Conservation (phyloP, 1,140 invertebrate species). For the Bombyx mandarina region DNA sequence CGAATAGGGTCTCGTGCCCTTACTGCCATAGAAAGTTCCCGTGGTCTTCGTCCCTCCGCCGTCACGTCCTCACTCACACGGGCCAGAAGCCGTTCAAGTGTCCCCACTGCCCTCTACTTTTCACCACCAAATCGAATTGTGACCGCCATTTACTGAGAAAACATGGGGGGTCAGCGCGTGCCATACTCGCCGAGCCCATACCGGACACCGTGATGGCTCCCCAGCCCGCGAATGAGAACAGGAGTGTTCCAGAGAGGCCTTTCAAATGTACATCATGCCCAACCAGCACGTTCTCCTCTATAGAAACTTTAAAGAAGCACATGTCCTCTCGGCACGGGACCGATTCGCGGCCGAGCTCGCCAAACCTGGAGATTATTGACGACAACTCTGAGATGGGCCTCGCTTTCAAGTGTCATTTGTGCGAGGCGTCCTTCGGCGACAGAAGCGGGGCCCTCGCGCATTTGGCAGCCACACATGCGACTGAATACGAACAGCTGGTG, state of each 20-base stretch:
- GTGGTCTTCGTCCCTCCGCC: slow-evolving; percentile 93
- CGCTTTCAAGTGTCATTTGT: slow-evolving; percentile 94
- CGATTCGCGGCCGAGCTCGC: slow-evolving; percentile 50
- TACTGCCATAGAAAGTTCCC: slow-evolving; percentile 95
- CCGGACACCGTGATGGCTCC: slow-evolving; percentile 35
- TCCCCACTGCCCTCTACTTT: slow-evolving; percentile 89
- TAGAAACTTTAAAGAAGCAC: slow-evolving; percentile 85
- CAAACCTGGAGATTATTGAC: slow-evolving; percentile 58
- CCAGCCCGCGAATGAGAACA: slow-evolving; percentile 51
- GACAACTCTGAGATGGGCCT: slow-evolving; percentile 76
- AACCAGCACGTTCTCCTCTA: slow-evolving; percentile 87
- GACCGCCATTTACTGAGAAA: slow-evolving; percentile 93
- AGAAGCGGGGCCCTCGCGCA: slow-evolving; percentile 86
- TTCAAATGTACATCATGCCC: slow-evolving; percentile 89
- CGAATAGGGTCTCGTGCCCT: slow-evolving; percentile 92
- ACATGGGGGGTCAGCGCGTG: slow-evolving; percentile 76
- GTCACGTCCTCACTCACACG: slow-evolving; percentile 94
- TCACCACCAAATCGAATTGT: slow-evolving; percentile 97
- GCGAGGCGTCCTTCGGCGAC: slow-evolving; percentile 87
- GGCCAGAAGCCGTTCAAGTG: slow-evolving; percentile 98
- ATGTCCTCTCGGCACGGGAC: slow-evolving; percentile 78
- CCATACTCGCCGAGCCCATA: slow-evolving; percentile 56
- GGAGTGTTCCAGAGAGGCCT: slow-evolving; percentile 84
- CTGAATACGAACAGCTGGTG: slow-evolving; percentile 82
- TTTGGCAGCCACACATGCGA: slow-evolving; percentile 79